A percentile compares a stretch with the other conserved stretches of the same genome.
Evolutionary conservation across 2,888 invertebrate species (phyloP).

Genomic region (Diplolepis rosae): DNA sequence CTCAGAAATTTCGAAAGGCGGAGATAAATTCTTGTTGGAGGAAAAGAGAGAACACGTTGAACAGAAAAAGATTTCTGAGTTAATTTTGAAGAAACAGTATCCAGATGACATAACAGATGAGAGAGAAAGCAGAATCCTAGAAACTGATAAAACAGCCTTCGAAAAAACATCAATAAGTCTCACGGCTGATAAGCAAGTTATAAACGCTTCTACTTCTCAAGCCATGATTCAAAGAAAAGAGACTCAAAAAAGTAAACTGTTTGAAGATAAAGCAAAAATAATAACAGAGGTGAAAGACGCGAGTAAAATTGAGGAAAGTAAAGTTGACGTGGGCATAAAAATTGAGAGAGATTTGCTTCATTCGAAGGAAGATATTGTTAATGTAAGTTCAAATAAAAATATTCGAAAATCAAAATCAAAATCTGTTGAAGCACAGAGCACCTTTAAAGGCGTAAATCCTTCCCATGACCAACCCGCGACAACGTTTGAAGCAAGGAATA

Average conservation of each 20-base stretch:
- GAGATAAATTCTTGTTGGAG: slow-evolving; percentile 60
- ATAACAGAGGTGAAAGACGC: slow-evolving; percentile 54
- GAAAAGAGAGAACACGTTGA: slow-evolving; percentile 63
- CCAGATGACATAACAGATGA: slow-evolving; percentile 61
- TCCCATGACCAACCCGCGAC: slow-evolving; percentile 40
- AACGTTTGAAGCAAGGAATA: slow-evolving; percentile 56
- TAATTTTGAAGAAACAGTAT: slow-evolving; percentile 58
- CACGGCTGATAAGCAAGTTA: slow-evolving; percentile 57
- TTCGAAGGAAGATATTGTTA: slow-evolving; percentile 41
- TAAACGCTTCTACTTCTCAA: slow-evolving; percentile 62
- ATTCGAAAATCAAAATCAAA: slow-evolving; percentile 53
- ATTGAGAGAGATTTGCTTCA: slow-evolving; percentile 56
- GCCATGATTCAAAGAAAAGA: slow-evolving; percentile 53
- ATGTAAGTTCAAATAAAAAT: slow-evolving; percentile 37
- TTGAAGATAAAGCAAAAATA: slow-evolving; percentile 60
- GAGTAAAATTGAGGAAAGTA: slow-evolving; percentile 54
- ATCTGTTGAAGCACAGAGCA: slow-evolving; percentile 50
- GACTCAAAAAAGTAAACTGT: slow-evolving; percentile 50
- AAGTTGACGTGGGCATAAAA: slow-evolving; percentile 59
- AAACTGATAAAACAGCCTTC: slow-evolving; percentile 53
- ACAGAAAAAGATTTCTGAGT: slow-evolving; percentile 59
- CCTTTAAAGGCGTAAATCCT: slow-evolving; percentile 41
- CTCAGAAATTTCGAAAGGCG: slow-evolving; percentile 60
- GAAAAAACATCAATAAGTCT: slow-evolving; percentile 60
- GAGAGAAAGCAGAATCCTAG: slow-evolving; percentile 53